A percentile compares a stretch with the other conserved stretches of the same genome.
These are phyloP conservation scores for Crossoptilon crossoptilon DNA, from an alignment of 2,797 vertebrate genomes.

Conservation along the genomic window DNA sequence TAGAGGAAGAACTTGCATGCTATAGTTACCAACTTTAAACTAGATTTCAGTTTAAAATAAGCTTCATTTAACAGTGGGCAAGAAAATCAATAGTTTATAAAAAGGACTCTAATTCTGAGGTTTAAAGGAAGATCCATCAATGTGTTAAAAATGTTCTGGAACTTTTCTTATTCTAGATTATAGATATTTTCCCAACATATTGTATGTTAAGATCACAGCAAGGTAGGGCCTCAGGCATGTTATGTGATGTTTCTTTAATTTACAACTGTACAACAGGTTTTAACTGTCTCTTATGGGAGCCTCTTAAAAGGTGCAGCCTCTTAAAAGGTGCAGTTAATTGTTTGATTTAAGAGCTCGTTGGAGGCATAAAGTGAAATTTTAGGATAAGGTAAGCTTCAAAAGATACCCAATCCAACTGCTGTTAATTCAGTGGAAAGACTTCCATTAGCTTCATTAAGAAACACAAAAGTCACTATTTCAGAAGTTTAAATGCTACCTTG, in stretches of 20 bases:
- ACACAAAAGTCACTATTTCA: not conserved
- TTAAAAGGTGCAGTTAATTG: not conserved
- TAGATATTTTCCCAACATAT: not conserved
- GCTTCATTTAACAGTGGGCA: too few relatives aligned
- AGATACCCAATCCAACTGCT: not conserved
- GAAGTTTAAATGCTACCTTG: not conserved
- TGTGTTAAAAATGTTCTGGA: not conserved
- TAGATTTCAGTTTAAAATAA: not conserved
- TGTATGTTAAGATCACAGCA: not conserved
- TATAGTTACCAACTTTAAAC: not conserved
- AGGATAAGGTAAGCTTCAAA: not conserved
- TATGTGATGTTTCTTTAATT: not conserved
- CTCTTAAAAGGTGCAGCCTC: conserved; percentile 1
- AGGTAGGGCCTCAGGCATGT: not conserved
- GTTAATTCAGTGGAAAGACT: not conserved
- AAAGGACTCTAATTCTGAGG: not conserved
- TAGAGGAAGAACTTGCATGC: not conserved
- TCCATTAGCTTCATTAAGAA: not conserved
- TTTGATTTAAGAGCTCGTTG: not conserved
- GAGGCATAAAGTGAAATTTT: not conserved
- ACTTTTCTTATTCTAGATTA: not conserved
- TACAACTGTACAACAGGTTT: not conserved
- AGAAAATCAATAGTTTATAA: not conserved
- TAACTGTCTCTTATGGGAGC: not conserved
- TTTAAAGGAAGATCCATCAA: not conserved